Evolutionary conservation across 2,113 vertebrate species (phyloP), one percentile per base, ranked within the genome.

Genomic region (Chaetodon trifascialis): DNA sequence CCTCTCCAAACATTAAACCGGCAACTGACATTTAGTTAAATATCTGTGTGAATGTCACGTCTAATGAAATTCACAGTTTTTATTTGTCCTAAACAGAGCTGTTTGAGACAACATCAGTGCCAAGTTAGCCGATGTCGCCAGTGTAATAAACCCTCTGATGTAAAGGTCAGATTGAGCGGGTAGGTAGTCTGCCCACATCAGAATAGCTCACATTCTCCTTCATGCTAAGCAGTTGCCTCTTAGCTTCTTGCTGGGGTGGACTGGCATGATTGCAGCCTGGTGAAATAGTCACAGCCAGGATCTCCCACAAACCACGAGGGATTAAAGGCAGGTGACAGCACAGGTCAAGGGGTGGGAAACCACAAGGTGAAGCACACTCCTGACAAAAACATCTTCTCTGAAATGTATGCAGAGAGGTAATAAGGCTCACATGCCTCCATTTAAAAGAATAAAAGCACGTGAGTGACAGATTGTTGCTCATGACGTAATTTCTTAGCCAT

Each of bases 181-280:
- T 52, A 69, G 75, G 58, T 79, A 15, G 81, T 64, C 77, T 59
- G 47, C 75, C 86, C 84, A 92, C 85, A 6, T 16, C 42, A 55
- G 59, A 82, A 86, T 87, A 84, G 79, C 84, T 89, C 40, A 88
- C 54, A 89, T 82, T 89, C 83, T 78, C 54, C n/a, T 30, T 38
- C n/a, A 63, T 83, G 73, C 55, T 80, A 83, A 79, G 68, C 9
- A 76, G 84, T 46, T 62, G 58, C 72, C 79, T 79, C 77, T 14
- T 47, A 19, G 49, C 16, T 54, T 56, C 19, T n/a, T 30, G 40
- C 47, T 67, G 42, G 17, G 75, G 10, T 12, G 67, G 44, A 75
- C 17, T 54, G 64, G 68, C 72, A 65, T 46, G 56, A 14, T 42
- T 64, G 59, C 40, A 58, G 46, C 65, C 58, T 70, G 73, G 58